Percentiles rank a stretch among this genome's conserved stretches.
Evolutionary conservation across 2,888 invertebrate genomes (phyloP).

Genomic region (Phanerotoma sp.): DNA sequence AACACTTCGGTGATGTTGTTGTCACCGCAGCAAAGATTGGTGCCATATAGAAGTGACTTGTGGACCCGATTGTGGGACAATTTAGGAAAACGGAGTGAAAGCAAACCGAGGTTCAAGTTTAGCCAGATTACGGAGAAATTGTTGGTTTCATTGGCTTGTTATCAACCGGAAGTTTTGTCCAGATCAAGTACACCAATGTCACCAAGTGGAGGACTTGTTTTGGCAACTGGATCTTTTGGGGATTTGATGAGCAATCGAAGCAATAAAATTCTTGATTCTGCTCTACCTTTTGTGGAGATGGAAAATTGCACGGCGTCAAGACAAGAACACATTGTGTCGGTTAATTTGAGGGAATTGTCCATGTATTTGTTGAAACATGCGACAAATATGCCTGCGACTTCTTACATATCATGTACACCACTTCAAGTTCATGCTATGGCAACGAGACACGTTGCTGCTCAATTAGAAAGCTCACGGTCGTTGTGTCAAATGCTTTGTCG

Average conservation of each 20-base stretch:
- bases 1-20: conserved; percentile 81
- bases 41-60: conserved; percentile 79
- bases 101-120: conserved; percentile 67
- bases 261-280: conserved; percentile 48
- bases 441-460: conserved; percentile 79
- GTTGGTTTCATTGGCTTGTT: conserved; percentile 77
- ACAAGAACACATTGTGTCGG: conserved; percentile 85
- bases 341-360: conserved; percentile 82
- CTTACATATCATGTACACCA: conserved; percentile 61
- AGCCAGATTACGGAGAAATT: conserved; percentile 76
- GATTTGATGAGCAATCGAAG: conserved; percentile 49
- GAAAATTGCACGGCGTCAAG: conserved; percentile 86
- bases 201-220: conserved; percentile 64
- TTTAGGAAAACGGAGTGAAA: conserved; percentile 64
- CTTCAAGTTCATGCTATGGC: conserved; percentile 78
- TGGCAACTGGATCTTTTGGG: conserved; percentile 42
- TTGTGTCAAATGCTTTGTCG: conserved; percentile 75
- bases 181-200: conserved; percentile 84
- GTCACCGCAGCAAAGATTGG: conserved; percentile 79
- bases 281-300: conserved; percentile 76
- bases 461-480: conserved; percentile 76
- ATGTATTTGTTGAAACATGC: conserved; percentile 77
- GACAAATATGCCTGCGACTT: conserved; percentile 46
- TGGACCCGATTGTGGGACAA: conserved; percentile 83
- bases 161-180: conserved; percentile 84